Base-by-base conservation (phyloP, 2,113 vertebrate genomes). In the Larimichthys crocea region DNA sequence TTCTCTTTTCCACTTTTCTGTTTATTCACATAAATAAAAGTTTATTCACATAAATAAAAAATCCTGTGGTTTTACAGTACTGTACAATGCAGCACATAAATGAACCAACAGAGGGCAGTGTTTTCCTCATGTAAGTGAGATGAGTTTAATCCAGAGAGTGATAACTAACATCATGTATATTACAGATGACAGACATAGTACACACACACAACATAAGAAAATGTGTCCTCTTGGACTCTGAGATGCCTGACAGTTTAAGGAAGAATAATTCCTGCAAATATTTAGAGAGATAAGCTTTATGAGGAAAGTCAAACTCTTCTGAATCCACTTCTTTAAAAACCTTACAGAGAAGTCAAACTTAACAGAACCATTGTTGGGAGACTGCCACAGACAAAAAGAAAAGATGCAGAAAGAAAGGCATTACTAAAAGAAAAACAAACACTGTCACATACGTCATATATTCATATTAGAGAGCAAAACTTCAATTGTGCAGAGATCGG, bases 11-110 rank as follows among this genome's bases (percentile, higher is more conserved):
- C 2, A 46, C 20, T 22, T 69, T 72, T 5, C 6, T 48, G 42
- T 91, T 87, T 85, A 89, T 89, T 89, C 22, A 74, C 40, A 74
- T 35, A 14, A 57, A 74, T 11, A 15, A 61, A 74, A 40, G 35
- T 40, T 40, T 40, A 40, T 40, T 40, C 7, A 40, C 35, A 62
- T 40, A 16, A 61, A 70, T 59, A 56, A 55, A 12, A 88, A 80
- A 63, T 17, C 61, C 15, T 31, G 59, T 12, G 9, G 60, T 65
- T 56, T 12, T 16, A 16, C 46, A 44, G 20, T 12, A 29, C 65
- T 42, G 40, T 12, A n/a, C 31, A 59, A 14, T 55, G 46, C 62
- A 75, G 63, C 22, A 69, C 61, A 62, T 0, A 10, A 55, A 24
- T 20, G 11, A n/a, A 48, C 77, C 80, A 84, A 11, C 49, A 85